Base-by-base conservation (phyloP, 1,140 invertebrate species). In the Paramacrobiotus metropolitanus region DNA sequence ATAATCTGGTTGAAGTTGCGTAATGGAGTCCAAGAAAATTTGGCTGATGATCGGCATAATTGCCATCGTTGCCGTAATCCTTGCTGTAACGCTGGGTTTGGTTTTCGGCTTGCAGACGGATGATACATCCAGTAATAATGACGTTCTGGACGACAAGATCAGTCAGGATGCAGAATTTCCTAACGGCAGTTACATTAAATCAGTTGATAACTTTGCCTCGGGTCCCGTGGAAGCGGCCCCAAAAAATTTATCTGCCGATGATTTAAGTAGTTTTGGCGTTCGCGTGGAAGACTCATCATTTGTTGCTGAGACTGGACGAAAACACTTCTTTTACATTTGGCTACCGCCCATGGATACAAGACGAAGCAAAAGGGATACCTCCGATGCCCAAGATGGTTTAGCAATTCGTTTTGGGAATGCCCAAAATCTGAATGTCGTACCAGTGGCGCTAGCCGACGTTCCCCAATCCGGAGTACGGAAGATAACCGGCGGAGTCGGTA, bases 351-450 rank as follows among this genome's bases (percentile, higher is more conserved):
- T 9, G 28, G 44, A 3, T 62, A 62, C 3, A 20, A 15, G 44
- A n/a, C 15, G 59, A 59, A 59, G 21, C n/a, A 21, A 34, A 62
- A 62, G 21, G 61, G 44, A 62, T 60, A 55, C 3, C 21, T 34
- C 44, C 21, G 61, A 60, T 15, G 29, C 60, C 21, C 44, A 55
- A 60, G 1, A 48, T 21, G 60, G n/a, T n/a, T n/a, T 62, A 3
- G 61, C 44, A 15, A 60, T 62, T 60, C 61, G 61, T 29, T 62
- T 62, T 21, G 61, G 61, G 15, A 21, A 62, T 60, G 61, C 61
- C 20, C 21, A 62, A 28, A 62, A 24, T 18, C 21, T 62, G 20
- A 60, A 62, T 21, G 61, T 62, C 3, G 55, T 62, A 60, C 61
- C 61, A 9, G 21, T 62, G 59, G 29, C 29, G n/a, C 59, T 62